Base-by-base conservation (phyloP, 2,888 invertebrate genomes). In the Synergus laeviventris region DNA sequence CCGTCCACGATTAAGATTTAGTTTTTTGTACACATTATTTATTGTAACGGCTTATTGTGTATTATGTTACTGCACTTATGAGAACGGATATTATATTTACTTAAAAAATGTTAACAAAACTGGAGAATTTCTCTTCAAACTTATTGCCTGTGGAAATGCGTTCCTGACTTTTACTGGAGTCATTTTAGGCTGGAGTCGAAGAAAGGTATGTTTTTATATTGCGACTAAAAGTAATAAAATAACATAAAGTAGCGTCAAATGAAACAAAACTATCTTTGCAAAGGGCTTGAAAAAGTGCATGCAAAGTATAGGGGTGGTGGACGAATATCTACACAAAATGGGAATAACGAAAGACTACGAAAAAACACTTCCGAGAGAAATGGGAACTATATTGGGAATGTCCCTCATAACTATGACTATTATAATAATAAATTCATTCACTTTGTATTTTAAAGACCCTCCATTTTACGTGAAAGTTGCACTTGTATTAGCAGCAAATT, bases 301-400 rank as follows among this genome's bases (percentile, higher is more conserved):
- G 11, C 18, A 45, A 5, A 77, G 81, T 16, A 73, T 83, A 1
- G 73, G 75, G 9, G 49, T 24, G 4, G 84, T 78, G 38, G 83
- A 86, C 36, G 74, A 60, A 9, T 75, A 45, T 8, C 73, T 84
- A 76, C 81, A 84, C 9, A 78, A 76, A 31, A 81, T 86, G 45
- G 84, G 85, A 36, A 54, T 86, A 12, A 38, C 77, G 0, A 83
- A 60, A 8, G 74, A 80, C 0, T 83, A 85, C 73, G 54, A 62
- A 3, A 42, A 45, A n/a, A 74, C 21, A 14, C 11, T 59, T n/a
- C n/a, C n/a, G 39, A 38, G 36, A 1, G 74, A 56, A 59, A 21
- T 74, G 3, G 18, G 18, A 36, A 7, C 4, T 14, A 18, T 56
- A 18, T 39, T 24, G 2, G 38, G 9, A 59, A 24, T 49, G n/a